Evolutionary conservation across 92 coral and sea anemone species (phyloP).

Genomic region (Pocillopora grandis): DNA sequence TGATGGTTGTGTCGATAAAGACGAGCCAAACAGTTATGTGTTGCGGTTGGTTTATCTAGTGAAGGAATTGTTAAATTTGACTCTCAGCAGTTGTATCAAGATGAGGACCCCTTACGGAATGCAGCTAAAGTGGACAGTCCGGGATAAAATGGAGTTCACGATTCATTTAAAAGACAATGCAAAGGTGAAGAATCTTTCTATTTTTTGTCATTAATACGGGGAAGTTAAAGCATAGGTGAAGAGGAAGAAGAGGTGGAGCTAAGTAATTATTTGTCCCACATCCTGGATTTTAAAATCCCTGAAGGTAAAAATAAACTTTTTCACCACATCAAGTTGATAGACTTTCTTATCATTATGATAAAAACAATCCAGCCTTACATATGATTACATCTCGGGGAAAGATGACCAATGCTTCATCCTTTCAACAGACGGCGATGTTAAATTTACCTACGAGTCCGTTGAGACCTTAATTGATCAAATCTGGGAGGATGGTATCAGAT

Average conservation of each 20-base stretch:
- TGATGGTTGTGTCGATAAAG: slow-evolving; percentile 67
- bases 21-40: slow-evolving; percentile 52
- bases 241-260: slow-evolving; percentile 77
- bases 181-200: slow-evolving; percentile 23
- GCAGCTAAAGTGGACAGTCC: slow-evolving; percentile 67
- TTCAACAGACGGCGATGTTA: slow-evolving; percentile 73
- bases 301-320: too few species aligned
- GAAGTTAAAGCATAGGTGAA: slow-evolving; percentile 45
- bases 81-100: slow-evolving; percentile 28
- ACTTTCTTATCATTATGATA: background rate
- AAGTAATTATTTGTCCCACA: slow-evolving; percentile 75
- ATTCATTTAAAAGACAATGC: slow-evolving; percentile 72
- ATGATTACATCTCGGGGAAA: slow-evolving; percentile 35
- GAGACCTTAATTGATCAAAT: slow-evolving; percentile 63
- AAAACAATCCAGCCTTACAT: too few species aligned
- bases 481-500: slow-evolving; percentile 70
- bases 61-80: slow-evolving; percentile 47
- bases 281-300: slow-evolving; percentile 50
- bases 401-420: slow-evolving; percentile 51
- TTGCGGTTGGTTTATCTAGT: slow-evolving; percentile 49
- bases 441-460: slow-evolving; percentile 62
- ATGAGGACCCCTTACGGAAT: slow-evolving; percentile 71
- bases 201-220: background rate
- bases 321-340: background rate
- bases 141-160: slow-evolving; percentile 58